Evolutionary conservation across 2,888 invertebrate species (phyloP).

Genomic region (Notodromas monacha): DNA sequence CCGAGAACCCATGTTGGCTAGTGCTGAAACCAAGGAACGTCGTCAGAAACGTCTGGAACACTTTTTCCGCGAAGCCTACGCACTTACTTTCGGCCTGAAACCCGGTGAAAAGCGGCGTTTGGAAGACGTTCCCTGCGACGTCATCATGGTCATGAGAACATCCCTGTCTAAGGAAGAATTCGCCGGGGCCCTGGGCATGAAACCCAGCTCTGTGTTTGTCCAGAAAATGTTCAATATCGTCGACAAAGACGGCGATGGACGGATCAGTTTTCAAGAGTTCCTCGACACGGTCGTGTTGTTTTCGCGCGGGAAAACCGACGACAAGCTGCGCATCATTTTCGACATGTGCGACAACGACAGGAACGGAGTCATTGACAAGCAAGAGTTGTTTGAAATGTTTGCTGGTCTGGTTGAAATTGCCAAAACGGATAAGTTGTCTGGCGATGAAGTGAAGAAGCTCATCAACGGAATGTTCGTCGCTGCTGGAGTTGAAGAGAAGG

Average conservation of each 20-base stretch:
- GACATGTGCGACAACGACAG: slow-evolving; percentile 90
- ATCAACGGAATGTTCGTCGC: slow-evolving; percentile 83
- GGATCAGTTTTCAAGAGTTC: slow-evolving; percentile 70
- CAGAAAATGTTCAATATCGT: slow-evolving; percentile 91
- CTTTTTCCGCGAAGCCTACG: slow-evolving; percentile 84
- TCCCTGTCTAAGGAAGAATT: slow-evolving; percentile 68
- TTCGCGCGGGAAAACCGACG: slow-evolving; percentile 65
- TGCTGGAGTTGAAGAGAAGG: slow-evolving; percentile 59
- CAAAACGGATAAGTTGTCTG: slow-evolving; percentile 23
- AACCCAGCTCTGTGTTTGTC: slow-evolving; percentile 68
- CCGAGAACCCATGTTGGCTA: slow-evolving; percentile 51
- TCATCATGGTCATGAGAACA: slow-evolving; percentile 69
- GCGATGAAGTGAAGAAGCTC: slow-evolving; percentile 34
- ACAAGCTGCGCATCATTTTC: slow-evolving; percentile 69
- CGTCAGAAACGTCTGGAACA: slow-evolving; percentile 65
- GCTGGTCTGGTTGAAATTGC: slow-evolving; percentile 71
- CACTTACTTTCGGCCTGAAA: slow-evolving; percentile 54
- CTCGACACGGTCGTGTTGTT: slow-evolving; percentile 69
- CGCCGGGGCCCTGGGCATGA: slow-evolving; percentile 80
- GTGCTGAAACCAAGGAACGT: slow-evolving; percentile 70
- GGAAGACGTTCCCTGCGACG: slow-evolving; percentile 25
- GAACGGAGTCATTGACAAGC: slow-evolving; percentile 72
- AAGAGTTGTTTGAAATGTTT: slow-evolving; percentile 69
- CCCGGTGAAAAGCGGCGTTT: slow-evolving; percentile 50
- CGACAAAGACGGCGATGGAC: slow-evolving; percentile 66